phyloP scores from a whole-genome alignment of 2,888 invertebrate genomes.

The Pandemis cinnamomeana region DNA sequence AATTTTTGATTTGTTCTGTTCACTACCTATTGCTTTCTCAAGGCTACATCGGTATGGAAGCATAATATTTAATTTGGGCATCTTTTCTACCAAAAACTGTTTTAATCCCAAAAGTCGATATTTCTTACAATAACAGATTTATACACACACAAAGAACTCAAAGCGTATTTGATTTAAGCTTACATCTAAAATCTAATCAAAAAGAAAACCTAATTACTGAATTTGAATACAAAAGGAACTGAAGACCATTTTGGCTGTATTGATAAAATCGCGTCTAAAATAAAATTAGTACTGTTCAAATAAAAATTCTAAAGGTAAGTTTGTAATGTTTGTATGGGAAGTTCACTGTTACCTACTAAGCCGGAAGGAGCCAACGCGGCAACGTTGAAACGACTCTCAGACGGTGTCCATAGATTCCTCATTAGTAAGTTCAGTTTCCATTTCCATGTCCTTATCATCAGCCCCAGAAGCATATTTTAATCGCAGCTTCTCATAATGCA shows the following conservation, averaged over 20 bases:
- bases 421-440: constrained; percentile 80
- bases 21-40: constrained; percentile 1
- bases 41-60: not conserved
- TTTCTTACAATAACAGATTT: not conserved
- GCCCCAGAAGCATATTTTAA: constrained; percentile 86
- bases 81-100: not conserved
- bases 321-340: not conserved
- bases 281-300: constrained; percentile 21
- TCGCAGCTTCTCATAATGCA: constrained; percentile 90
- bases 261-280: constrained; percentile 18
- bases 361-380: constrained; percentile 56
- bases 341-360: constrained; percentile 52
- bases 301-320: constrained; percentile 8
- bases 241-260: constrained; percentile 25
- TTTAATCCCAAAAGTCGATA: not conserved
- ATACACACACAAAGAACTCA: constrained; percentile 6
- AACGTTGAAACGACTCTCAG: constrained; percentile 61
- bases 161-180: not conserved
- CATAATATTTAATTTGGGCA: not conserved
- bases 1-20: constrained; percentile 14
- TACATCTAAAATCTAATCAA: constrained; percentile 12
- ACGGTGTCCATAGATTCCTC: constrained; percentile 83
- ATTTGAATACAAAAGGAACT: constrained; percentile 27
- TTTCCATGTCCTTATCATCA: constrained; percentile 82
- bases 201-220: not conserved